These are phyloP conservation scores for Rattus norvegicus DNA, from an alignment of 2,113 vertebrate species.

Conservation along the genomic window GRCr8 NC_086019.1:154831501-154832000, in stretches of 20 bases:
- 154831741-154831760: background rate
- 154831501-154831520: background rate
- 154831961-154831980: conserved; percentile 5
- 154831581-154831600: conserved; percentile 52
- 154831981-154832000: background rate
- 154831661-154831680: conserved; percentile 78
- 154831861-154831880: background rate
- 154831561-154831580: background rate
- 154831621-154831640: conserved; percentile 79
- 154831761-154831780: background rate
- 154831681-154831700: conserved; percentile 56
- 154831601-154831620: conserved; percentile 59
- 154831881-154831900: background rate
- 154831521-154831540: background rate
- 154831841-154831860: background rate
- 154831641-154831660: conserved; percentile 78
- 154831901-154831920: background rate
- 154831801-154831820: background rate
- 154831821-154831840: background rate
- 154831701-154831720: conserved; percentile 69
- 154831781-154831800: background rate
- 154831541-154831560: background rate
- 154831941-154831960: background rate
- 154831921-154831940: background rate
- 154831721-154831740: conserved; percentile 39